Evolutionary conservation across 2,888 invertebrate species (phyloP).

Genomic region (Hirtodrosophila alboralis): DNA sequence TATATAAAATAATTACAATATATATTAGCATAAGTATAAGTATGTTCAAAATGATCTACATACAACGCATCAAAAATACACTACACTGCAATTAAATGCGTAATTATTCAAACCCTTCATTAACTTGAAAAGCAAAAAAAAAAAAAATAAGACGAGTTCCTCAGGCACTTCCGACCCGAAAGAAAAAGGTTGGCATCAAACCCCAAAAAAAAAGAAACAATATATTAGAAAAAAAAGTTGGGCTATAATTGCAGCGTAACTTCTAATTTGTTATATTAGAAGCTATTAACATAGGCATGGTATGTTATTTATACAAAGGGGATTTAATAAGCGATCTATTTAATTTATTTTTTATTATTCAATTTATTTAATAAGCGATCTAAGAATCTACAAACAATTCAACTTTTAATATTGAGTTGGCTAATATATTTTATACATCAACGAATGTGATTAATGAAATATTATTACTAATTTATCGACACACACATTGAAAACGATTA

Average conservation of each 20-base stretch:
- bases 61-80: slow-evolving; percentile 4
- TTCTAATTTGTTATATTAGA: slow-evolving; percentile 26
- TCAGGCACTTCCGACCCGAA: slow-evolving; percentile 50
- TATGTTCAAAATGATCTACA: slow-evolving; percentile 13
- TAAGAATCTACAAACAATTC: too few species aligned
- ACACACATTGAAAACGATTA: too few species aligned
- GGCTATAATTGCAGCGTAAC: slow-evolving; percentile 51
- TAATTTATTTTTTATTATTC: too few species aligned
- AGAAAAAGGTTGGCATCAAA: slow-evolving; percentile 42
- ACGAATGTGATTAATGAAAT: too few species aligned
- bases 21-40: slow-evolving; percentile 11
- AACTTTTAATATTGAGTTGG: too few species aligned
- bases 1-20: neutral
- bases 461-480: too few species aligned
- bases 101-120: slow-evolving; percentile 22
- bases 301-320: neutral
- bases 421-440: too few species aligned
- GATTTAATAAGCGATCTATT: neutral
- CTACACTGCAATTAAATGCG: slow-evolving; percentile 18
- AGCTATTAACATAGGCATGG: slow-evolving; percentile 12
- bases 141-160: slow-evolving; percentile 25
- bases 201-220: too few species aligned
- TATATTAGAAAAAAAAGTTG: slow-evolving; percentile 18
- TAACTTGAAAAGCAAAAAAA: slow-evolving; percentile 27
- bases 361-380: too few species aligned